Percentiles rank a stretch among this genome's conserved stretches.
phyloP scores from a whole-genome alignment of 1,140 invertebrate species.

The Rhagoletis pomonella region DNA sequence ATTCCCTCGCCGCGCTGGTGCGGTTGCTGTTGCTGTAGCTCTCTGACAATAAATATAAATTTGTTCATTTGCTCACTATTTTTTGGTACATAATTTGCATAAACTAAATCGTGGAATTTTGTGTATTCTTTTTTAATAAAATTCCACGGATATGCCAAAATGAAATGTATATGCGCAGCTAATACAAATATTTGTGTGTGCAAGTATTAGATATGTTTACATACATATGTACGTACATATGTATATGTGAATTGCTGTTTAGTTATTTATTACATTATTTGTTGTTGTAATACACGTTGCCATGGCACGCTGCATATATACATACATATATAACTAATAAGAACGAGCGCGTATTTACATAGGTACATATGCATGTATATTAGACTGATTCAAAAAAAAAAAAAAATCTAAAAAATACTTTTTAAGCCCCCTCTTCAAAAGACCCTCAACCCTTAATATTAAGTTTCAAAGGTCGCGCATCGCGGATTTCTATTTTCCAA shows the following conservation, averaged over 20 bases:
- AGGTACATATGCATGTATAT: neutral
- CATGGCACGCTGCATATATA: neutral
- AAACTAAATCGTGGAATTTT: constrained; percentile 1
- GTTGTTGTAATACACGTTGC: neutral
- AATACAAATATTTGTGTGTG: too few relatives aligned
- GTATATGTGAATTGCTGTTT: neutral
- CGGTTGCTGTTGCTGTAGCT: neutral
- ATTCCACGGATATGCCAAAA: neutral
- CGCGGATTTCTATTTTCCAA: too few relatives aligned
- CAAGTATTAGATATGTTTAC: neutral
- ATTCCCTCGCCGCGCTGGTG: neutral
- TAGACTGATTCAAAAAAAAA: neutral
- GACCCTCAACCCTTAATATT: too few relatives aligned
- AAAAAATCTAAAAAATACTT: too few relatives aligned
- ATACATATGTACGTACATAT: neutral
- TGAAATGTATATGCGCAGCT: neutral
- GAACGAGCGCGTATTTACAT: neutral
- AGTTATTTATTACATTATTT: neutral
- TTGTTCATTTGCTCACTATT: constrained; percentile 4
- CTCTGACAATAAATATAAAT: neutral
- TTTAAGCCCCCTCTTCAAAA: too few relatives aligned
- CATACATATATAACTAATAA: neutral
- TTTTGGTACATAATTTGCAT: constrained; percentile 39
- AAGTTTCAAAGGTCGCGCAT: too few relatives aligned
- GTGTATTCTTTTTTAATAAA: neutral